phyloP scores from a whole-genome alignment of 2,888 invertebrate genomes.

The Stegophylla sp. region DNA sequence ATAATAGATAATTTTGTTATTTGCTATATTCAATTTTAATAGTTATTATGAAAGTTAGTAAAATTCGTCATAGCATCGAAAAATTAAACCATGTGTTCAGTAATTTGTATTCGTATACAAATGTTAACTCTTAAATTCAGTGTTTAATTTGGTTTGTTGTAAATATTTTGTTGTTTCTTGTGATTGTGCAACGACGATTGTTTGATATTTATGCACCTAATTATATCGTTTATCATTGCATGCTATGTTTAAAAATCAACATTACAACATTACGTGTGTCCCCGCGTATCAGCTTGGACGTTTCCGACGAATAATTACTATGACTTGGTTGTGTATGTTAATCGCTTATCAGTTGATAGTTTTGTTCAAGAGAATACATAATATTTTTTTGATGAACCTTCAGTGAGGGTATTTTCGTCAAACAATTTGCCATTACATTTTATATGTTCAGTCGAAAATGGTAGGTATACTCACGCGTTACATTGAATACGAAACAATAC shows the following conservation, averaged over 20 bases:
- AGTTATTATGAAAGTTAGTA: too few relatives aligned
- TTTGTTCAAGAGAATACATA: background rate
- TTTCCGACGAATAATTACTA: background rate
- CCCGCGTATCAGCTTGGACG: background rate
- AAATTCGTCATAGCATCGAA: background rate
- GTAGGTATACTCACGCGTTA: background rate
- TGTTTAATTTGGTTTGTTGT: background rate
- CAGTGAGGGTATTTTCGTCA: background rate
- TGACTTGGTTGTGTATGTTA: background rate
- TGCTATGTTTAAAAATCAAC: constrained; percentile 7
- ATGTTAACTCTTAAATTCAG: background rate
- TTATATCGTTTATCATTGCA: background rate
- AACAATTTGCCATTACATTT: background rate
- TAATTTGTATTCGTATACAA: background rate
- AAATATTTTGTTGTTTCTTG: background rate
- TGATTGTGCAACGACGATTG: background rate
- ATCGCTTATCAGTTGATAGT: background rate
- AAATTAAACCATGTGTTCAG: background rate
- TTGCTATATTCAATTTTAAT: too few relatives aligned
- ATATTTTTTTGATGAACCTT: background rate
- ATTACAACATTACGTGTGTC: background rate
- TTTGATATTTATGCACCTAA: background rate
- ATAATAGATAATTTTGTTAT: too few relatives aligned
- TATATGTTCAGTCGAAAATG: background rate
- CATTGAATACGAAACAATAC: background rate